Evolutionary conservation across 2,888 invertebrate genomes (phyloP).

Genomic region (Augiades crinisus): DNA sequence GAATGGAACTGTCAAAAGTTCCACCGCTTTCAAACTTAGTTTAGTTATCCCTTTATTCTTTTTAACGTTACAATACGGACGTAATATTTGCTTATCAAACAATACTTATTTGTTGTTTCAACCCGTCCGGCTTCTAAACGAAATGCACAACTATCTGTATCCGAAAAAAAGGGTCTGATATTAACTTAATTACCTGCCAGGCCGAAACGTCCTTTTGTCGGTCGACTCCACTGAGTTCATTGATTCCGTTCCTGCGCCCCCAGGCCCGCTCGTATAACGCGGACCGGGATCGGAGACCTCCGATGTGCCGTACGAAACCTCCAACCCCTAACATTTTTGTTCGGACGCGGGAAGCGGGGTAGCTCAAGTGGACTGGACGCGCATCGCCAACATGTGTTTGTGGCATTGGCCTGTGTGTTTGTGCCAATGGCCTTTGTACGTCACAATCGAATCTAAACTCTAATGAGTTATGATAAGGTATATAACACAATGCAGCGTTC

Average conservation of each 20-base stretch:
- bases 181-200: slow-evolving; percentile 77
- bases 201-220: slow-evolving; percentile 77
- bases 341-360: slow-evolving; percentile 40
- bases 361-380: slow-evolving; percentile 50
- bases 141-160: slow-evolving; percentile 20
- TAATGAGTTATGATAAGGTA: not conserved
- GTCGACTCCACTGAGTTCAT: slow-evolving; percentile 74
- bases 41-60: no score
- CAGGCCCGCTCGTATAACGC: slow-evolving; percentile 52
- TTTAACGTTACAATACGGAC: no score
- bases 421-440: slow-evolving; percentile 46
- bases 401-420: slow-evolving; percentile 65
- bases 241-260: slow-evolving; percentile 75
- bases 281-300: slow-evolving; percentile 50
- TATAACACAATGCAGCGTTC: not conserved
- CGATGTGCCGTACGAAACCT: slow-evolving; percentile 26
- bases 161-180: slow-evolving; percentile 60
- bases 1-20: no score
- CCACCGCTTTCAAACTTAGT: no score
- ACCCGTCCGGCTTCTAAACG: slow-evolving; percentile 17
- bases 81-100: no score
- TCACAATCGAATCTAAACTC: slow-evolving; percentile 45
- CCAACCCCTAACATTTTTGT: slow-evolving; percentile 32
- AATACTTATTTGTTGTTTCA: slow-evolving; percentile 16
- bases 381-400: slow-evolving; percentile 70